Percentiles rank a stretch among this genome's conserved stretches.
phyloP scores from a whole-genome alignment of 2,797 vertebrate species.

The Hemibagrus guttatus region DNA sequence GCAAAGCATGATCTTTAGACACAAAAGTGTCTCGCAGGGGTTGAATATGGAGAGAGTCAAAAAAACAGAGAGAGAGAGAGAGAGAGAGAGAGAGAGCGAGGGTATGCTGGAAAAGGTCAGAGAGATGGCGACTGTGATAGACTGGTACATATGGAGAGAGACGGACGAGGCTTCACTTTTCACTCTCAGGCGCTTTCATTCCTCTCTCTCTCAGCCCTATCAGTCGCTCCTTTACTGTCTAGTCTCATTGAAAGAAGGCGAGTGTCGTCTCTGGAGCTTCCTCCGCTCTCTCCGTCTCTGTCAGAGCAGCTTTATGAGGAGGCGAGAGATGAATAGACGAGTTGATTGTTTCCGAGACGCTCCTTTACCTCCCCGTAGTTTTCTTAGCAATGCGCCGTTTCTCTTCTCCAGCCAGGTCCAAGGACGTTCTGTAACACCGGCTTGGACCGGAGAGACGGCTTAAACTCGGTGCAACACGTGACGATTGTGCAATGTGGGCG shows the following conservation, averaged over 20 bases:
- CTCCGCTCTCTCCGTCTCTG: background rate
- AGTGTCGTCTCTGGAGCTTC: constrained; percentile 7
- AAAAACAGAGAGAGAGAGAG: background rate
- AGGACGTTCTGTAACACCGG: no score
- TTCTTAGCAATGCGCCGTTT: background rate
- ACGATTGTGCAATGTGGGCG: no score
- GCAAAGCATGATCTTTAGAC: constrained; percentile 56
- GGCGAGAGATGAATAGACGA: constrained; percentile 23
- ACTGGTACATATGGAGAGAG: constrained; percentile 27
- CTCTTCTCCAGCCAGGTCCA: background rate
- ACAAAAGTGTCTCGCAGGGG: constrained; percentile 53
- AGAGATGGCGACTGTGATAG: constrained; percentile 39
- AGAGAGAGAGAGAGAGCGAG: background rate
- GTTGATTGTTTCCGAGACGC: constrained; percentile 14
- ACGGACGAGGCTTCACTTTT: background rate
- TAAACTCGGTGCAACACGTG: no score
- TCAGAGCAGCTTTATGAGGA: constrained; percentile 2
- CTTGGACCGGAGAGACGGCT: no score
- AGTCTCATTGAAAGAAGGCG: background rate
- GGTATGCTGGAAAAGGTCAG: constrained; percentile 40
- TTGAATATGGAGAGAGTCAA: constrained; percentile 19
- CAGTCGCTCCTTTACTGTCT: constrained; percentile 30
- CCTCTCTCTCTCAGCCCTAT: background rate
- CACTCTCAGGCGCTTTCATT: background rate
- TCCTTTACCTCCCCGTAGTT: background rate